Conservation (phyloP, 2,888 invertebrate species). For the Archaeoteleia sp. region DNA sequence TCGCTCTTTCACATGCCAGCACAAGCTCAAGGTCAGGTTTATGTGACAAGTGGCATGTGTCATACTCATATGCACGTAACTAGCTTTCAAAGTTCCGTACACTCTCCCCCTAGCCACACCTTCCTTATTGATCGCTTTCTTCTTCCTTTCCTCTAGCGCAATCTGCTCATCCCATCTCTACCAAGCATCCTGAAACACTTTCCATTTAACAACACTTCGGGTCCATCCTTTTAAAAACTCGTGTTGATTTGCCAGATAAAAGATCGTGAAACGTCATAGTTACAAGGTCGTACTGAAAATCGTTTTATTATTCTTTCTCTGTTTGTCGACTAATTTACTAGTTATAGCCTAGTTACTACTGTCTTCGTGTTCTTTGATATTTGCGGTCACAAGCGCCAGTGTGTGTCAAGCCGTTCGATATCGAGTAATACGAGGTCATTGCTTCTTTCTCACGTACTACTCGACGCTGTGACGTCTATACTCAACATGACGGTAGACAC, state of each 20-base stretch:
- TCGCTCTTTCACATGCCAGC: conserved; percentile 22
- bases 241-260: too few relatives aligned
- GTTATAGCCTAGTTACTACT: too few relatives aligned
- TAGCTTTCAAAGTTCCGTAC: conserved; percentile 23
- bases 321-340: too few relatives aligned
- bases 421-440: conserved; percentile 42
- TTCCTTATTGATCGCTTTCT: conserved; percentile 25
- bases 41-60: conserved; percentile 39
- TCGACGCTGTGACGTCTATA: conserved; percentile 39
- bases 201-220: too few relatives aligned
- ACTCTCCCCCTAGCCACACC: background rate
- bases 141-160: conserved; percentile 6
- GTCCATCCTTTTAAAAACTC: too few relatives aligned
- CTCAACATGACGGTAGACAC: conserved; percentile 31
- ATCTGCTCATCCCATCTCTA: conserved; percentile 5
- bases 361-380: conserved; percentile 32
- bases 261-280: too few relatives aligned
- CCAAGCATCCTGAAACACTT: background rate
- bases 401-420: conserved; percentile 39
- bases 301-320: too few relatives aligned
- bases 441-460: conserved; percentile 33
- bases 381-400: conserved; percentile 20
- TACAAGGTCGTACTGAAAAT: too few relatives aligned
- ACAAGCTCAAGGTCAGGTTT: conserved; percentile 45
- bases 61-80: conserved; percentile 40